A percentile compares a stretch with the other conserved stretches of the same genome.
Conservation (phyloP, 2,113 vertebrate species). For the Variabilichromis moorii region DNA sequence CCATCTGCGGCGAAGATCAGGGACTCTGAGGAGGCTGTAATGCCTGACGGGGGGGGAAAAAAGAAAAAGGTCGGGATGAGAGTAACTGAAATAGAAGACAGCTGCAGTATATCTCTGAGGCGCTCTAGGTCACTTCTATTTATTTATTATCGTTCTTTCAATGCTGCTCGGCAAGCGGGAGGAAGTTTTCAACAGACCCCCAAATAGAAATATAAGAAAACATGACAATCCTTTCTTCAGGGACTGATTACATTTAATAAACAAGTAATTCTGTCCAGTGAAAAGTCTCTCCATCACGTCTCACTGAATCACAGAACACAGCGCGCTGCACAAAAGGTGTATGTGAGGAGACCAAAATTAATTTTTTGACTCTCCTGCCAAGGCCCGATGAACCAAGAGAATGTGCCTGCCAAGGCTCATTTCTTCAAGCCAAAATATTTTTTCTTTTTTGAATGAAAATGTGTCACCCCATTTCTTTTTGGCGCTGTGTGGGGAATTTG, state of each 20-base stretch:
- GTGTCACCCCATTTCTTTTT: slow-evolving; percentile 23
- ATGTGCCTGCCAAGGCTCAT: slow-evolving; percentile 19
- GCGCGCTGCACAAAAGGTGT: neutral
- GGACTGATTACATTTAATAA: neutral
- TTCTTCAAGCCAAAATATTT: slow-evolving; percentile 16
- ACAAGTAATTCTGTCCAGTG: neutral
- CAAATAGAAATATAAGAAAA: neutral
- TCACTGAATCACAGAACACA: neutral
- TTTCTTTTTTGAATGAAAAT: neutral
- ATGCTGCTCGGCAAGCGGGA: neutral
- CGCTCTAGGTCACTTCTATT: neutral
- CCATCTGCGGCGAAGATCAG: slow-evolving; percentile 87
- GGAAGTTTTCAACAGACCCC: neutral
- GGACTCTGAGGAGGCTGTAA: slow-evolving; percentile 86
- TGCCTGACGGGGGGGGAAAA: slow-evolving; percentile 46
- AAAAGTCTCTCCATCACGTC: neutral
- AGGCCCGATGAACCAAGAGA: slow-evolving; percentile 4
- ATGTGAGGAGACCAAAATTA: slow-evolving; percentile 1
- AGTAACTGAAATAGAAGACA: neutral
- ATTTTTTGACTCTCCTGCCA: slow-evolving; percentile 3
- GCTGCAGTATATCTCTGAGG: neutral
- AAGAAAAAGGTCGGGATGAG: neutral
- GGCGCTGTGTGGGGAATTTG: neutral
- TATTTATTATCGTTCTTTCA: neutral
- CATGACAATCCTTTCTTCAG: neutral